These are phyloP conservation scores for Anodontia alba DNA, from an alignment of 2,888 invertebrate species.

Conservation along the genomic window DNA sequence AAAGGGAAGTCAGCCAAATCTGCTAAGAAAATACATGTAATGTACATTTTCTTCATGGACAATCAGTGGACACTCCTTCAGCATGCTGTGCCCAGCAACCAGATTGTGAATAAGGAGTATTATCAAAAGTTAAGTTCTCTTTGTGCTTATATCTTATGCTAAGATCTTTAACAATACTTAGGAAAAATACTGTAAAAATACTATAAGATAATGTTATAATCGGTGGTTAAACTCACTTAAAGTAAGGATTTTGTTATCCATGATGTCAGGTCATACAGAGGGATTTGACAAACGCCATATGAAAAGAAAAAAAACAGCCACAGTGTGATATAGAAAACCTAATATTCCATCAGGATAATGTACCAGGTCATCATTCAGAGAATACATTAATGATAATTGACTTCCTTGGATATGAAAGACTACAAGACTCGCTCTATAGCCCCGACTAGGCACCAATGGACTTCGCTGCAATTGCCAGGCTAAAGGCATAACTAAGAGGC, in stretches of 20 bases:
- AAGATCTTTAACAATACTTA: background rate
- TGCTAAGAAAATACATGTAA: background rate
- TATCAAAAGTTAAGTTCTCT: background rate
- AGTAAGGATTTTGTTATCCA: too few species aligned
- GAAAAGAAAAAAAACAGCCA: background rate
- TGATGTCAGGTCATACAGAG: background rate
- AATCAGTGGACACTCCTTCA: background rate
- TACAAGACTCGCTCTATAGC: background rate
- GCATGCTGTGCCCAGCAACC: background rate
- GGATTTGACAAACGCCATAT: background rate
- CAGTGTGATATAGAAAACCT: background rate
- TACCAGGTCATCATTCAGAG: background rate
- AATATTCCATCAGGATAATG: background rate
- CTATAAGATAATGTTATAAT: background rate
- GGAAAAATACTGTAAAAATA: background rate
- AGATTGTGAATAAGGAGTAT: background rate
- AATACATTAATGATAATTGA: background rate
- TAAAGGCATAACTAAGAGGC: background rate
- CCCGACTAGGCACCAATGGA: background rate
- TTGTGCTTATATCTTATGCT: background rate
- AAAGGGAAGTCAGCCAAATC: background rate
- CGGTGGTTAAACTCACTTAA: too few species aligned
- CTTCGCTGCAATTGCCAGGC: background rate
- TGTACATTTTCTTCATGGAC: conserved; percentile 1
- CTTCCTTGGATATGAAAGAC: background rate